Base-by-base conservation (phyloP, 2,797 vertebrate genomes). In the Schizothorax lantsangensis region DNA sequence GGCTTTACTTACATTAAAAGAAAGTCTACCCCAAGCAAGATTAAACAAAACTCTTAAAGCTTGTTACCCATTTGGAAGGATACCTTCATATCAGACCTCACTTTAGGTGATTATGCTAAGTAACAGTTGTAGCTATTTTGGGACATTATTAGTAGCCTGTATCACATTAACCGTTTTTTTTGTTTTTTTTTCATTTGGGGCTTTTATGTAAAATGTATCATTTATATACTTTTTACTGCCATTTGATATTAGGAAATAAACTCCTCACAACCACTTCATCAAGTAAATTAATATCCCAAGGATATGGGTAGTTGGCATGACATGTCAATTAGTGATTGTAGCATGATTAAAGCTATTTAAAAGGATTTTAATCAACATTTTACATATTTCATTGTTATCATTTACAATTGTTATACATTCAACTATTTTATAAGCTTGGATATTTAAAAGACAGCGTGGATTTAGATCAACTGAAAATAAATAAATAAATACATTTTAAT, bases 231-330 rank as follows among this genome's bases (percentile, higher is more conserved):
- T 66, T 80, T 81, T 26, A 66, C 59, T 47, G 26, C 43, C 79
- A 66, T 47, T 81, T 66, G 59, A 81, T 59, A 26, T 62, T 43
- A 17, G 5, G 21, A 40, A 79, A 59, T 79, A 62, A 21, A 66
- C 43, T 40, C 15, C 23, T 80, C 59, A 45, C 10, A 59, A 66
- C 59, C 79, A 33, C n/a, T 81, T 52, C 21, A 81, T 81, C 30
- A 69, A 68, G 2, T 69, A 10, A 69, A 81, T 81, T 64, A 54
- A 81, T 81, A 81, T 81, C 15, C 6, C 17, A 21, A 33, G 23
- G 17, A 52, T 6, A 45, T 23, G 79, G 17, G n/a, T 4, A 23
- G 17, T 23, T 80, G n/a, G 17, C 57, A 21, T 14, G 49, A 38
- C 30, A 21, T 43, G 36, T 26, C 36, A 59, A 3, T 26, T 11